Evolutionary conservation across 2,797 vertebrate species (phyloP), one percentile per base, ranked within the genome.

Genomic region (Tapera naevia): DNA sequence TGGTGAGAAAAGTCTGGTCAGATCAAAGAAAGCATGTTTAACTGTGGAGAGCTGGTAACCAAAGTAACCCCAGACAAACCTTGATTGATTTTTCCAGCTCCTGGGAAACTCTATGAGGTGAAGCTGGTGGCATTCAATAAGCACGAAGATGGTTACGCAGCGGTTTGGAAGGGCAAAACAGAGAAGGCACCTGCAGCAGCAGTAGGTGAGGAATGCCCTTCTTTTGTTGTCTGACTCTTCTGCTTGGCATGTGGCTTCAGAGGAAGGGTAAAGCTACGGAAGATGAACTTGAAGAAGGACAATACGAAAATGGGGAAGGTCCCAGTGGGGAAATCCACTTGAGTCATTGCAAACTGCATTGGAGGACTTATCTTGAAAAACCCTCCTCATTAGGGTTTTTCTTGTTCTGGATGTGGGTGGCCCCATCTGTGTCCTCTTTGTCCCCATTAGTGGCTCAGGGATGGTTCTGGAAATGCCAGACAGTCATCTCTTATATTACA

Each of bases 161-260:
- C 98, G 0, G 98, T 99, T 89, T 99, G 99, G 99, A 99, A 99
- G 86, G 99, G 99, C 91, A 98, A 98, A 93, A 99, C 99, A 0
- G 99, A 99, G 82, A 99, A 98, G 93, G 96, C 97, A 12, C 97
- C 97, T 11, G 96, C 54, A 0, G 61, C 97, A 90, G 97, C 94
- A 56, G 97, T 92, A 96, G 97, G 99, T 99, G 96, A 96, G 97
- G 46, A 88, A 56, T 22, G 27, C 13, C 53, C 45, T 80, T 86
- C n/a, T 4, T 1, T 64, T 61, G 22, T 60, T 65, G 39, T 67
- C 74, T 84, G n/a, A 94, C 54, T 83, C 46, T 81, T 53, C 62
- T 88, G 19, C 54, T 72, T 66, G 73, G 45, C 33, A 24, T 0
- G 4, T 76, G 66, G 54, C 70, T 87, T 89, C 84, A 45, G 11